Conservation (phyloP, 1,140 invertebrate genomes). For the Monochamus saltuarius region DNA sequence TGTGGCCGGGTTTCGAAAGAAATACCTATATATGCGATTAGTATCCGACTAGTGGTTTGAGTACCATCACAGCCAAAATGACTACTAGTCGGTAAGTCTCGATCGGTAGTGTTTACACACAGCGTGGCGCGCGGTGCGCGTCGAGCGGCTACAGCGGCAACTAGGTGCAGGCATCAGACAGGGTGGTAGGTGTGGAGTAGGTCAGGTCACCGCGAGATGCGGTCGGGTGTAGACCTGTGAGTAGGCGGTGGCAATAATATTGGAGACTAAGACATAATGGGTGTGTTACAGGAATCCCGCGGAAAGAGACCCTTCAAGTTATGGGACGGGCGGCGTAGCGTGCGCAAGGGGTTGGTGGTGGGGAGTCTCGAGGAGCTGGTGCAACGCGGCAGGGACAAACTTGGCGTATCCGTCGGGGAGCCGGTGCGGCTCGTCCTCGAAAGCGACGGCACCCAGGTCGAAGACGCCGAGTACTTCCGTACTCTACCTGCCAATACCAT, state of each 20-base stretch:
- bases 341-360: constrained; percentile 91
- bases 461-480: constrained; percentile 91
- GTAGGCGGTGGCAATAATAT: background rate
- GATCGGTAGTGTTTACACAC: too few species aligned
- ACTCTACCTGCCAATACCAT: constrained; percentile 89
- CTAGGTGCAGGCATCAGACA: constrained; percentile 16
- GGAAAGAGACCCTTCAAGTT: constrained; percentile 96
- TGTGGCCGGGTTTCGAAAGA: too few species aligned
- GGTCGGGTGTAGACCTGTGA: constrained; percentile 21
- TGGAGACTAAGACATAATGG: constrained; percentile 2
- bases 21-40: too few species aligned
- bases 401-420: constrained; percentile 79
- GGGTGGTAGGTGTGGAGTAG: constrained; percentile 36
- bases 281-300: constrained; percentile 77
- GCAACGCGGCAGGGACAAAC: constrained; percentile 87
- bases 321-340: constrained; percentile 93
- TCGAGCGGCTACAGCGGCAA: constrained; percentile 16
- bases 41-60: too few species aligned
- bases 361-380: constrained; percentile 89
- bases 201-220: constrained; percentile 42
- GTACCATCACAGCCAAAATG: too few species aligned
- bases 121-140: constrained; percentile 23
- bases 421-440: constrained; percentile 86
- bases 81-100: too few species aligned
- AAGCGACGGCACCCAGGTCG: constrained; percentile 92